phyloP scores from a whole-genome alignment of 53 echinoderm and acorn worm species.

The Patiria pectinifera region DNA sequence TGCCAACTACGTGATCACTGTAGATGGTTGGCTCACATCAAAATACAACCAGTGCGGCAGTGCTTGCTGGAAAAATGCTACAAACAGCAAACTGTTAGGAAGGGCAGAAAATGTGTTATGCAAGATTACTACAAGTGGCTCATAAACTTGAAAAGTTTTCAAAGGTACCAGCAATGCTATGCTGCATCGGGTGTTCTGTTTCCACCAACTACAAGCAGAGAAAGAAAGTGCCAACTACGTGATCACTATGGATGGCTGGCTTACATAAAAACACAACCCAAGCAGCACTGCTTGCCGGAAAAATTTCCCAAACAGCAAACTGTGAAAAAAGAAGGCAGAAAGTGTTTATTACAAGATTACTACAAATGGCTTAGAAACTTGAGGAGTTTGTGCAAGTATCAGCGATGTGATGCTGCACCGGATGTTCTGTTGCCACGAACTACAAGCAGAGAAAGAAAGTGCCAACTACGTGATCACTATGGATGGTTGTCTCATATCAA shows the following conservation, averaged over 20 bases:
- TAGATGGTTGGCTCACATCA: neutral
- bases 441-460: neutral
- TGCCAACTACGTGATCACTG: neutral
- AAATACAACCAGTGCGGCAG: neutral
- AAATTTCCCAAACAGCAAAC: neutral
- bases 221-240: neutral
- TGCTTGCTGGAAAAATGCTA: neutral
- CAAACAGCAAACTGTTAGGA: neutral
- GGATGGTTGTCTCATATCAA: neutral
- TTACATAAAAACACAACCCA: neutral
- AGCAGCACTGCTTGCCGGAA: neutral
- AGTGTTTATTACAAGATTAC: neutral
- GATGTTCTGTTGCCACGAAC: neutral
- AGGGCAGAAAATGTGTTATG: constrained; percentile 23
- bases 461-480: constrained; percentile 4
- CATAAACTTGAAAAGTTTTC: no score
- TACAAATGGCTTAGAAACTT: neutral
- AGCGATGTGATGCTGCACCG: neutral
- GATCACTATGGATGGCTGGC: constrained; percentile 10
- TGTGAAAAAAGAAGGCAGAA: neutral
- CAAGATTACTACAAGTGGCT: constrained; percentile 50
- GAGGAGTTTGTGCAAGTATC: neutral
- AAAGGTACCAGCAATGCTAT: neutral
- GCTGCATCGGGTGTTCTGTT: neutral
- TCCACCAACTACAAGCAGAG: neutral